Evolutionary conservation across 2,888 invertebrate species (phyloP), one percentile per base, ranked within the genome.

Genomic region (Onchidella celtica): DNA sequence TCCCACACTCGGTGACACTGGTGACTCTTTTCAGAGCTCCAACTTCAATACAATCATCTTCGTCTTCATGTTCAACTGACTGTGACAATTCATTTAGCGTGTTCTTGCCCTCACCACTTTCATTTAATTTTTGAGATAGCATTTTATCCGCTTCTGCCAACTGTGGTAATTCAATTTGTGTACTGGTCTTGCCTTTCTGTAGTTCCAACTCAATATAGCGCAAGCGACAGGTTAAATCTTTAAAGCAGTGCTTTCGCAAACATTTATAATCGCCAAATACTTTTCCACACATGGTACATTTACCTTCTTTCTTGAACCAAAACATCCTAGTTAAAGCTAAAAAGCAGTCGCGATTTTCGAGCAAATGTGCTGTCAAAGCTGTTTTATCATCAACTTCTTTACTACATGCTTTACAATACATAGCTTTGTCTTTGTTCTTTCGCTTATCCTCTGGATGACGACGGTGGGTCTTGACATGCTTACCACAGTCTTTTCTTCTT

Each of bases 201-300:
- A 79, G 32, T 11, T 72, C 72, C 70, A 40, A 11, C 36, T 79
- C 72, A 70, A 79, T 32, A 34, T 63, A 72, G 24, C 79, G 72
- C 47, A 79, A 47, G 6, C 79, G 79, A 24, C 79, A 79, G 11
- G 79, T n/a, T 72, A 79, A 61, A 27, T 61, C 57, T 59, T 72
- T 79, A 29, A 72, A 79, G n/a, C 79, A 70, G n/a, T 79, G 79
- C 32, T 79, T 79, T 14, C 79, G 59, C 47, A 79, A 72, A 72
- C 65, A 40, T 72, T 63, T 61, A 24, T 61, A 38, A 47, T 36
- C 63, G 4, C 27, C 4, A 2, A 72, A 21, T n/a, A 34, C n/a
- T 29, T 72, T 79, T n/a, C 36, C n/a, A 55, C 79, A 79, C 79
- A 79, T 79, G 34, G 6, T 47, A 36, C 79, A 79, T 21, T 6